These are phyloP conservation scores for Phoebastria nigripes DNA, from an alignment of 2,797 vertebrate species.

Conservation along the genomic window DNA sequence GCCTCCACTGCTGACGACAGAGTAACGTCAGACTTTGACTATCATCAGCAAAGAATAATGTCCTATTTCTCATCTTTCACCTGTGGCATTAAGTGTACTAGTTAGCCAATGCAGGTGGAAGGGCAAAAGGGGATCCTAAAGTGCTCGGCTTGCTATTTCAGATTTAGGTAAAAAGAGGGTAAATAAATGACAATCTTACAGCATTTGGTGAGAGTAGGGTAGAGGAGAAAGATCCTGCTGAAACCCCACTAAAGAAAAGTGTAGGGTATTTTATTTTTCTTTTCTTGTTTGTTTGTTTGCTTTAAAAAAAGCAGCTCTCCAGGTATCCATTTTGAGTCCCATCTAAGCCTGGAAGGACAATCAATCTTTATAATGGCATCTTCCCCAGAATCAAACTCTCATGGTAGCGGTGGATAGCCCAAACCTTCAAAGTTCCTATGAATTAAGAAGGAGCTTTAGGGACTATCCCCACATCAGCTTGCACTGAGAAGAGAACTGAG, in stretches of 20 bases:
- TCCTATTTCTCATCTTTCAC: not conserved
- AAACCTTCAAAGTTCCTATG: not conserved
- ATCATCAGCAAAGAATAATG: not conserved
- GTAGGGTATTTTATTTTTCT: not conserved
- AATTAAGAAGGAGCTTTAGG: not conserved
- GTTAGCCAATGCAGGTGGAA: not conserved
- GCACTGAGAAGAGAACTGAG: not conserved
- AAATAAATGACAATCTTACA: not conserved
- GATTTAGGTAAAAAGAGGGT: not conserved
- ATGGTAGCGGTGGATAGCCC: not conserved
- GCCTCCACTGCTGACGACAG: not conserved
- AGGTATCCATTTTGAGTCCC: not conserved
- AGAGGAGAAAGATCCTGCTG: not conserved
- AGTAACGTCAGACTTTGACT: not conserved
- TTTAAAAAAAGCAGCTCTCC: not conserved
- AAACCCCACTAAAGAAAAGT: not conserved
- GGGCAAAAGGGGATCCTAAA: not conserved
- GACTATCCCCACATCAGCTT: not conserved
- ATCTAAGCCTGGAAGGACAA: not conserved
- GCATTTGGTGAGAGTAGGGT: not conserved
- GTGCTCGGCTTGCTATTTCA: not conserved
- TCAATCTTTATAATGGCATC: not conserved
- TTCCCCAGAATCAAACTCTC: not conserved
- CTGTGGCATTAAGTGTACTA: not conserved
- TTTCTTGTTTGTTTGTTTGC: not conserved